phyloP scores from a whole-genome alignment of 2,113 vertebrate genomes.

The Eira barbara region DNA sequence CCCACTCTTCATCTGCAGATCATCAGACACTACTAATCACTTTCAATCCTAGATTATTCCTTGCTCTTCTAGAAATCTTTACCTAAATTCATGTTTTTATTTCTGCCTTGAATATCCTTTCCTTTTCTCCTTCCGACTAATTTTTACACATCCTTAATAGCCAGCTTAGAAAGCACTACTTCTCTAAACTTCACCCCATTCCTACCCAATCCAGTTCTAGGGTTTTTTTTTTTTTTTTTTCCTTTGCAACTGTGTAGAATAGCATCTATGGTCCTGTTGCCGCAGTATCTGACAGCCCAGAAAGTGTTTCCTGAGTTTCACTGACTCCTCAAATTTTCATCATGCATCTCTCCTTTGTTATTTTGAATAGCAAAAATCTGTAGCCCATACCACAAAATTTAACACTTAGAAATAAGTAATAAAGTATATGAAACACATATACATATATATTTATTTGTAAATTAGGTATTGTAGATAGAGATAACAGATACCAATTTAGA shows the following conservation, averaged over 20 bases:
- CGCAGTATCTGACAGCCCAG: background rate
- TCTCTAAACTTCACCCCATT: background rate
- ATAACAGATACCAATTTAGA: background rate
- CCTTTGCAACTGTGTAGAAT: background rate
- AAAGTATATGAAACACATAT: background rate
- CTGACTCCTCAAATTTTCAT: constrained; percentile 27
- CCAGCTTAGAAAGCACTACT: background rate
- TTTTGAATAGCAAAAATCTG: background rate
- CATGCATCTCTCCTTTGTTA: background rate
- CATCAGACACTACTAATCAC: background rate
- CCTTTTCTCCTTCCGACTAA: background rate
- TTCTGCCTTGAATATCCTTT: constrained; percentile 12
- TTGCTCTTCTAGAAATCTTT: background rate
- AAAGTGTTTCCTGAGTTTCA: background rate
- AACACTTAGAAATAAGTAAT: background rate
- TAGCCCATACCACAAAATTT: background rate
- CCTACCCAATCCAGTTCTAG: background rate
- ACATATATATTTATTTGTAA: background rate
- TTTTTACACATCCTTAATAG: background rate
- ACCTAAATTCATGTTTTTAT: constrained; percentile 35
- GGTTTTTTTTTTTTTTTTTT: background rate
- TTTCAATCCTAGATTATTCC: background rate
- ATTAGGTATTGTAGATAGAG: background rate
- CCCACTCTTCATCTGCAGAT: background rate
- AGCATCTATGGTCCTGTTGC: background rate